These are phyloP conservation scores for Dasypolia templi DNA, from an alignment of 2,888 invertebrate species.

Conservation along the genomic window DNA sequence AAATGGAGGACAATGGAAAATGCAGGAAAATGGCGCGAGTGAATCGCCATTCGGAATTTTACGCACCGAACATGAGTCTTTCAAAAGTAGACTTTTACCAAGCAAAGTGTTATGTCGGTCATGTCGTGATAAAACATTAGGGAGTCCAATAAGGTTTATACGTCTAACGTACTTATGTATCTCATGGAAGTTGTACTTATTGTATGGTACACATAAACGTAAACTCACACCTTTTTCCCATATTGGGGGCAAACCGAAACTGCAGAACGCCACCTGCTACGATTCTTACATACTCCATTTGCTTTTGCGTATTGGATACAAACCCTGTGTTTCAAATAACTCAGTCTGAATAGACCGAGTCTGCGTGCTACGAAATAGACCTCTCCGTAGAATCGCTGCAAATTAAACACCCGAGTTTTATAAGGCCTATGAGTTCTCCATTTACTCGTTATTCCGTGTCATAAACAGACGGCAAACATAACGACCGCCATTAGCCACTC, in stretches of 20 bases:
- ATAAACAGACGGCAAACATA: slow-evolving; percentile 52
- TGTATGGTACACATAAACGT: neutral
- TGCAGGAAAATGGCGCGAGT: neutral
- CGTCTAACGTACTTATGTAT: too few species aligned
- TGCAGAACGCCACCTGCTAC: too few species aligned
- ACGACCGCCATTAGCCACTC: slow-evolving; percentile 73
- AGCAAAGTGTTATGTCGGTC: too few species aligned
- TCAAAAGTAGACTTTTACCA: neutral
- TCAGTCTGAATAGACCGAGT: neutral
- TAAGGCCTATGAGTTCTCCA: neutral
- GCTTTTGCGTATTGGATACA: neutral
- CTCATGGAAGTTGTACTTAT: neutral
- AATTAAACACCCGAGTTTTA: neutral
- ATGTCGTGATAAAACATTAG: neutral
- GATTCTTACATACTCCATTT: too few species aligned
- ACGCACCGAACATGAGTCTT: too few species aligned
- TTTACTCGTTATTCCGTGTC: slow-evolving; percentile 13
- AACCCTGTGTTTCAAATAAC: neutral
- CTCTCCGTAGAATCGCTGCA: neutral
- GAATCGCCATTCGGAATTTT: neutral
- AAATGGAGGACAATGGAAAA: slow-evolving; percentile 29
- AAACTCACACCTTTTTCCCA: too few species aligned
- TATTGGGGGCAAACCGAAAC: too few species aligned
- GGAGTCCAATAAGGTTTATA: neutral
- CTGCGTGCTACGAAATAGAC: neutral